Conservation (phyloP, 2,797 vertebrate species). For the Ctenopoma kingsleyae region DNA sequence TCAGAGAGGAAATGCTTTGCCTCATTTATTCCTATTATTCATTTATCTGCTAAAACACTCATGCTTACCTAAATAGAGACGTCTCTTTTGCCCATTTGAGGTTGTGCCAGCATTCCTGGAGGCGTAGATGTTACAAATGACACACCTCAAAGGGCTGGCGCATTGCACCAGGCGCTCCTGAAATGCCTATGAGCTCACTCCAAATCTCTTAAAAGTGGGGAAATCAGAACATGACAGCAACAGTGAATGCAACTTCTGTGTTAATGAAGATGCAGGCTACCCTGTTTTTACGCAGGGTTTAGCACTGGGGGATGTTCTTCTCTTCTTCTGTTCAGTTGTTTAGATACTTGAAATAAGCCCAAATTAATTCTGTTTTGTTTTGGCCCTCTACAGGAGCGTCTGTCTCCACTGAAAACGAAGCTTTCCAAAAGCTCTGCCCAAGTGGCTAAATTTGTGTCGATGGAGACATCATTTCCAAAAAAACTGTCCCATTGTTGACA, state of each 20-base stretch:
- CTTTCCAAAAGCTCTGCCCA: background rate
- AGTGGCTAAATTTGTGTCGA: constrained; percentile 5
- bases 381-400: background rate
- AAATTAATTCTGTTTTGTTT: constrained; percentile 27
- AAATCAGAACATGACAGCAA: constrained; percentile 32
- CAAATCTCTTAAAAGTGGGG: constrained; percentile 29
- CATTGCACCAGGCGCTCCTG: constrained; percentile 24
- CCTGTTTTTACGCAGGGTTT: background rate
- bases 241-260: constrained; percentile 14
- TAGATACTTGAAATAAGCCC: constrained; percentile 9
- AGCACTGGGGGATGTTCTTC: constrained; percentile 4
- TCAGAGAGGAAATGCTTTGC: constrained; percentile 34
- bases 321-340: constrained; percentile 24
- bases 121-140: constrained; percentile 41
- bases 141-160: constrained; percentile 48
- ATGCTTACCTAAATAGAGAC: constrained; percentile 53
- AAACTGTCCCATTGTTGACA: background rate
- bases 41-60: constrained; percentile 51
- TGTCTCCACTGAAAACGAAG: background rate
- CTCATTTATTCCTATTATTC: constrained; percentile 52
- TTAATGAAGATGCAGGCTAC: constrained; percentile 34
- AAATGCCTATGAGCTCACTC: constrained; percentile 43
- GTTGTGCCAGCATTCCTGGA: constrained; percentile 49
- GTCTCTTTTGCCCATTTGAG: constrained; percentile 39
- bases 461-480: constrained; percentile 10